A percentile compares a stretch with the other conserved stretches of the same genome.
Evolutionary conservation across 2,797 vertebrate genomes (phyloP).

Genomic region (Dipus sagitta): DNA sequence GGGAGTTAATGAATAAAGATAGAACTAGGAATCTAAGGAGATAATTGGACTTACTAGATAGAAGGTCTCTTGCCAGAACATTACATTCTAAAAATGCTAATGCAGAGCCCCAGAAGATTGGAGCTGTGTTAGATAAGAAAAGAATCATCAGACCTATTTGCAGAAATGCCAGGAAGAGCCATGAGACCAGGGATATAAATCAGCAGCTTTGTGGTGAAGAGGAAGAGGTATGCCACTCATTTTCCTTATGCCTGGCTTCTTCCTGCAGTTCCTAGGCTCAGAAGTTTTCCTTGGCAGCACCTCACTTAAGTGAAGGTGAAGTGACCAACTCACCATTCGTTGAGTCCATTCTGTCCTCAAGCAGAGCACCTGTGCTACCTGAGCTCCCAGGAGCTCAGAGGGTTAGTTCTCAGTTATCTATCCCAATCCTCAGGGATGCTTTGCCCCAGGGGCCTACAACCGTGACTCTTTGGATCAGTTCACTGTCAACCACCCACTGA

Average conservation of each 20-base stretch:
- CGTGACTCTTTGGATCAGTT: neutral
- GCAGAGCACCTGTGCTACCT: accelerated
- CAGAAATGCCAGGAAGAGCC: conserved; percentile 61
- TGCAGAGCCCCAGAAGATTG: conserved; percentile 75
- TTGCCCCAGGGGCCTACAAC: neutral
- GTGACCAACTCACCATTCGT: neutral
- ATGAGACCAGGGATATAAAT: conserved; percentile 51
- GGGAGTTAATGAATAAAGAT: conserved; percentile 84
- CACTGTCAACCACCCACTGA: neutral
- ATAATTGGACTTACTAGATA: conserved; percentile 82
- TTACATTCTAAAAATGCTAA: conserved; percentile 81
- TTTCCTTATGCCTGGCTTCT: neutral
- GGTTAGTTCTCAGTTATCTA: neutral
- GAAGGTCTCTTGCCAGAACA: conserved; percentile 77
- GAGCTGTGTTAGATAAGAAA: conserved; percentile 67
- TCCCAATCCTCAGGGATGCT: neutral
- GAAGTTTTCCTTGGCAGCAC: neutral
- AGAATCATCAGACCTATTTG: conserved; percentile 74
- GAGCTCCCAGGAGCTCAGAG: neutral
- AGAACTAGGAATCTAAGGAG: conserved; percentile 74
- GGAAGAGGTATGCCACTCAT: conserved; percentile 35
- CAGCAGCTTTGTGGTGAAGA: neutral
- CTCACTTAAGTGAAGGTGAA: neutral
- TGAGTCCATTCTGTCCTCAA: accelerated
- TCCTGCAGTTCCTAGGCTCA: neutral